These are phyloP conservation scores for Heliconius cydno DNA, from an alignment of 2,888 invertebrate species.

Conservation along the genomic window DNA sequence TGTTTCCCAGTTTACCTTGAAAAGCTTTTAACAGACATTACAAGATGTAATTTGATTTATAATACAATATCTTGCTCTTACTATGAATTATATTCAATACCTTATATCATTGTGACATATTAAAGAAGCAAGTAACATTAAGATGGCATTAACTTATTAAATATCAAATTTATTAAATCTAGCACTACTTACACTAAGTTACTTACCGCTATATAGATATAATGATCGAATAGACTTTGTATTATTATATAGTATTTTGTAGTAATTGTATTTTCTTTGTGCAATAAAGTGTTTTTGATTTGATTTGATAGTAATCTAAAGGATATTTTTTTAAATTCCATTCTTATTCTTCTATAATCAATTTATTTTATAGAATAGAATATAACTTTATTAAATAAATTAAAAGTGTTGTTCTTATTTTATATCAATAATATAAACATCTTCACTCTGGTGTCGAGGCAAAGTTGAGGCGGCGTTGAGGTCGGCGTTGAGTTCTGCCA, in stretches of 20 bases:
- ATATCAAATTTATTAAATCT: neutral
- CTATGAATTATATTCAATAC: neutral
- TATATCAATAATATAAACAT: neutral
- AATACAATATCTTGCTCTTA: neutral
- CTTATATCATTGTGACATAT: neutral
- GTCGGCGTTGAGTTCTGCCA: too few relatives aligned
- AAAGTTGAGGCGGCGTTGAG: too few relatives aligned
- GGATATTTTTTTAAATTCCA: neutral
- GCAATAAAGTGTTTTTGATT: too few relatives aligned
- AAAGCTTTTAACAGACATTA: too few relatives aligned
- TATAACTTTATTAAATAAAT: neutral
- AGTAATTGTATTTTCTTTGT: too few relatives aligned
- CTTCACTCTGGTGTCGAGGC: too few relatives aligned
- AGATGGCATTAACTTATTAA: neutral
- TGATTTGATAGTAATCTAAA: neutral
- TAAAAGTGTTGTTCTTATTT: neutral
- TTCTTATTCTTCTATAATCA: too few relatives aligned
- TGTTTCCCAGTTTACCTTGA: slow-evolving; percentile 13
- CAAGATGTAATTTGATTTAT: too few relatives aligned
- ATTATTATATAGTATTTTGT: too few relatives aligned
- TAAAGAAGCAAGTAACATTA: neutral
- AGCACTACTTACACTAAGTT: neutral
- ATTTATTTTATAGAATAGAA: too few relatives aligned
- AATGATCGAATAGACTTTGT: neutral
- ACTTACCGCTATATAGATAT: neutral